Percentiles rank a stretch among this genome's conserved stretches.
phyloP scores from a whole-genome alignment of 2,113 vertebrate species.

The Tichodroma muraria region DNA sequence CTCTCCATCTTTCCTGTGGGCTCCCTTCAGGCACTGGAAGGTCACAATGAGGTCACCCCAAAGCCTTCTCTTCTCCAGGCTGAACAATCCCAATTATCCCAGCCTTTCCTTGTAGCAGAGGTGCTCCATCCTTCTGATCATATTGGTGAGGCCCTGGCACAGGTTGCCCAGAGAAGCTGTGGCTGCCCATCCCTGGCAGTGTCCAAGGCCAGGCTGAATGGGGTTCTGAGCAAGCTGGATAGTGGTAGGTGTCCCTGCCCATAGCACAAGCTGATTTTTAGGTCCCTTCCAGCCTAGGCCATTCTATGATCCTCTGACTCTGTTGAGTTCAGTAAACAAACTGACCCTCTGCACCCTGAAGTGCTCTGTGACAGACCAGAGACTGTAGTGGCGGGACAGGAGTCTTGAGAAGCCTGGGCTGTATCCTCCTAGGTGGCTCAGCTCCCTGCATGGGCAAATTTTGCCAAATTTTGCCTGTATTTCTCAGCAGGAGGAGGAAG shows the following conservation, averaged over 20 bases:
- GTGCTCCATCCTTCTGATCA: background rate
- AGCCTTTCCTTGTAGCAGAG: background rate
- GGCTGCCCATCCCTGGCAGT: background rate
- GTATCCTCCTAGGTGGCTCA: background rate
- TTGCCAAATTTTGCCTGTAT: background rate
- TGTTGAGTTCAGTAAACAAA: background rate
- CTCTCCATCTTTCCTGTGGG: background rate
- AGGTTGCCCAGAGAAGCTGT: background rate
- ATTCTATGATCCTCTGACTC: background rate
- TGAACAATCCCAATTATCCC: background rate
- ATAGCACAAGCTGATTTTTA: background rate
- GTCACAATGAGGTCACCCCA: background rate
- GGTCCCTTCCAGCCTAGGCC: background rate
- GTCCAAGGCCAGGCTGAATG: background rate
- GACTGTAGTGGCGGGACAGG: background rate
- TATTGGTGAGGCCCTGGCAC: background rate
- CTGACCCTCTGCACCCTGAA: background rate
- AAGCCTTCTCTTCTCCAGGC: background rate
- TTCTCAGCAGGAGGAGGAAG: background rate
- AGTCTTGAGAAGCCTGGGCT: background rate
- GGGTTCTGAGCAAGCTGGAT: background rate
- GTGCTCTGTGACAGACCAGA: background rate
- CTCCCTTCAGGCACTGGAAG: background rate
- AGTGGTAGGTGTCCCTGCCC: background rate
- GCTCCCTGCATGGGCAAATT: background rate